phyloP scores from a whole-genome alignment of 1,140 invertebrate genomes.

The Camponotus vicinus region DNA sequence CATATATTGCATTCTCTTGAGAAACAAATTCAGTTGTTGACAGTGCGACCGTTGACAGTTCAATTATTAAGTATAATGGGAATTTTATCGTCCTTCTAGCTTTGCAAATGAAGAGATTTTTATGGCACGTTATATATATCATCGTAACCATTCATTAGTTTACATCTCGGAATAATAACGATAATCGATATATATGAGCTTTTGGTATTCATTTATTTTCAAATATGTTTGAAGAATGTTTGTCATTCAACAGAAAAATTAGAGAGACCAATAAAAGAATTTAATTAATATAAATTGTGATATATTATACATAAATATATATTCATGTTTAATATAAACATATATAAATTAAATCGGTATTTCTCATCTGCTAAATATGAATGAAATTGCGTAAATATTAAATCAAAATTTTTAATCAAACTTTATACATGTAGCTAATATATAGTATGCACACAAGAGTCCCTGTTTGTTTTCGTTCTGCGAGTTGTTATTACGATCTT shows the following conservation, averaged over 20 bases:
- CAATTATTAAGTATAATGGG: constrained; percentile 60
- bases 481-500: constrained; percentile 12
- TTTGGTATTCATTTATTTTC: not conserved
- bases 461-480: not conserved
- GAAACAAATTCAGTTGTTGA: constrained; percentile 57
- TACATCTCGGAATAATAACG: not conserved
- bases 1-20: constrained; percentile 12
- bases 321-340: too few relatives aligned
- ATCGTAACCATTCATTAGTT: constrained; percentile 5
- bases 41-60: constrained; percentile 12
- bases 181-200: not conserved
- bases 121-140: not conserved
- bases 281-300: not conserved
- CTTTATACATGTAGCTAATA: not conserved
- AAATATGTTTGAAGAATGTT: not conserved
- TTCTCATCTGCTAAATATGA: not conserved
- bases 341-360: not conserved
- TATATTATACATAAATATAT: too few relatives aligned
- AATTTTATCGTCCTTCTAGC: constrained; percentile 41
- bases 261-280: not conserved
- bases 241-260: not conserved
- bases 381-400: not conserved
- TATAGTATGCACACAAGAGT: not conserved
- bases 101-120: constrained; percentile 25
- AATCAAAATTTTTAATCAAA: constrained; percentile 44